Evolutionary conservation across 2,113 vertebrate genomes (phyloP).

Genomic region (Platanista minor): DNA sequence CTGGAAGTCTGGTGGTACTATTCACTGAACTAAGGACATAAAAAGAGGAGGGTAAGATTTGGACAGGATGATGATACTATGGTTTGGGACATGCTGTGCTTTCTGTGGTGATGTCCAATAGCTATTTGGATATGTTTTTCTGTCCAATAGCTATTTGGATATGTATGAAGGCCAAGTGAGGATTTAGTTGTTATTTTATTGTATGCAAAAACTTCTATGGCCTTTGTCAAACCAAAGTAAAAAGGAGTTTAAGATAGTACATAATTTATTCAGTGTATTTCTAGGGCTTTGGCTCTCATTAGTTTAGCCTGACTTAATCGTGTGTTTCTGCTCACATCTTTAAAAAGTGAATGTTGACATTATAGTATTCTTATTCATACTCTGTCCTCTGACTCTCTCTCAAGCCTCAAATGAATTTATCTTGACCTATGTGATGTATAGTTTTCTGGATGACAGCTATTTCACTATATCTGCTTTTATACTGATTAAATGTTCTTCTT

Average conservation of each 20-base stretch:
- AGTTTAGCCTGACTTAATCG: neutral
- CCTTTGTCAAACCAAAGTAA: neutral
- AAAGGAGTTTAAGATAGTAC: neutral
- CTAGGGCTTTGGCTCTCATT: neutral
- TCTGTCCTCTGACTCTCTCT: neutral
- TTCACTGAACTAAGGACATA: neutral
- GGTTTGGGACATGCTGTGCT: neutral
- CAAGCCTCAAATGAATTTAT: neutral
- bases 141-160: neutral
- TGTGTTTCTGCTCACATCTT: neutral
- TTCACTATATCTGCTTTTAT: neutral
- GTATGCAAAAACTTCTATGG: neutral
- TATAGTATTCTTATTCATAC: neutral
- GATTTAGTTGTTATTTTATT: neutral
- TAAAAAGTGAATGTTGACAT: neutral
- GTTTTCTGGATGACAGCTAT: neutral
- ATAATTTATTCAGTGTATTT: neutral
- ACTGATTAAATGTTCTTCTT: neutral
- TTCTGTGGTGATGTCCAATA: neutral
- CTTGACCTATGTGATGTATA: neutral
- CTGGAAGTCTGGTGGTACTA: neutral
- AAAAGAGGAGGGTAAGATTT: neutral
- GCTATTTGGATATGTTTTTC: neutral
- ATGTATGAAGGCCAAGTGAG: neutral
- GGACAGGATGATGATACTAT: neutral